Evolutionary conservation across 1,140 invertebrate genomes (phyloP).

Genomic region (Ctenoplectra terminalis): DNA sequence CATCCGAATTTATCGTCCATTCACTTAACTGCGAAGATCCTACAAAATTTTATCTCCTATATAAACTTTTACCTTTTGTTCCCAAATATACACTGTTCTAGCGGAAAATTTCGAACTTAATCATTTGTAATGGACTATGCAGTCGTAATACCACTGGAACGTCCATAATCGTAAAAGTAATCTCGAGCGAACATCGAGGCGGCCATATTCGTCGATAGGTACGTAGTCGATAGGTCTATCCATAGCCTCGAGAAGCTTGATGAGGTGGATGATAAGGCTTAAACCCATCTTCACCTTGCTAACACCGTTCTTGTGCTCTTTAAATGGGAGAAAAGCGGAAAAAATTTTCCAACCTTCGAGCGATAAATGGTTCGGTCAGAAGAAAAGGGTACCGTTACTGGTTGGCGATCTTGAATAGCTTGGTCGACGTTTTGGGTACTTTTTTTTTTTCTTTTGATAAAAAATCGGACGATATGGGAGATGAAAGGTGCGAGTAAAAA

Average conservation of each 20-base stretch:
- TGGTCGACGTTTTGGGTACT: constrained; percentile 4
- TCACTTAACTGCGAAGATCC: too few species aligned
- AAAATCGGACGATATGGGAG: neutral
- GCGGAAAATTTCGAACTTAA: neutral
- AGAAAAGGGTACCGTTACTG: neutral
- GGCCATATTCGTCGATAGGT: constrained; percentile 16
- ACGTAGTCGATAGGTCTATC: neutral
- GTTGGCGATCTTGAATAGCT: constrained; percentile 25
- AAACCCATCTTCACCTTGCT: neutral
- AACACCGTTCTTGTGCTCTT: neutral
- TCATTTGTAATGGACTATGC: constrained; percentile 12
- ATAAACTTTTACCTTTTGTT: neutral
- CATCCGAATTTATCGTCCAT: neutral
- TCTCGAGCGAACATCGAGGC: neutral
- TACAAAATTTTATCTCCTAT: neutral
- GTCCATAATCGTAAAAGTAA: constrained; percentile 32
- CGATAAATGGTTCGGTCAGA: neutral
- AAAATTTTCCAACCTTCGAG: neutral
- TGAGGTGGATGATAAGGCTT: constrained; percentile 8
- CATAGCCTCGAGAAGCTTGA: neutral
- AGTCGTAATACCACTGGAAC: neutral
- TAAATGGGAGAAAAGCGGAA: neutral
- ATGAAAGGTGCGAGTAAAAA: neutral
- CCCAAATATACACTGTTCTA: neutral
- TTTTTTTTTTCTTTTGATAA: constrained; percentile 11